phyloP scores from a whole-genome alignment of 2,888 invertebrate species.

The Nysson spinosus region DNA sequence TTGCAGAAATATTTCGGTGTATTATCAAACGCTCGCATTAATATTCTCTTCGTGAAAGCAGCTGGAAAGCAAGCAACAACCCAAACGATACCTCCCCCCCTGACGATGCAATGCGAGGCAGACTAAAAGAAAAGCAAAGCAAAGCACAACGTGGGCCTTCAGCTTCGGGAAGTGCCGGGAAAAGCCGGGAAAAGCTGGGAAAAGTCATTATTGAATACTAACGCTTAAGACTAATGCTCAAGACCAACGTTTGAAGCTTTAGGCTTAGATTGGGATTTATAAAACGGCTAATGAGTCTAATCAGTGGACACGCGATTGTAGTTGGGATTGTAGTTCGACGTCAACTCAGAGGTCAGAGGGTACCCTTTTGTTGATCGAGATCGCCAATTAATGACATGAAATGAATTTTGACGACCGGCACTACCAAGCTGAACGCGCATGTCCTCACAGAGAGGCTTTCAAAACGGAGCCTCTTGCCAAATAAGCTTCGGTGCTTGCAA shows the following conservation, averaged over 20 bases:
- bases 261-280: no score
- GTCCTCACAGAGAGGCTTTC: constrained; percentile 78
- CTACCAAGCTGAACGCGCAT: constrained; percentile 73
- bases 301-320: no score
- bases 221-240: no score
- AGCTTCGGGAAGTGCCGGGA: constrained; percentile 64
- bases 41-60: not conserved
- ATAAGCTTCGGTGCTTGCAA: constrained; percentile 71
- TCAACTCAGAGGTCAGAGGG: constrained; percentile 25
- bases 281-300: not conserved
- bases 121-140: constrained; percentile 56
- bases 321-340: no score
- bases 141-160: constrained; percentile 76
- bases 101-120: constrained; percentile 59
- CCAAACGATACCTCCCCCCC: constrained; percentile 68
- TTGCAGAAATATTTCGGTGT: no score
- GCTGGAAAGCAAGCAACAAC: constrained; percentile 26
- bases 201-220: no score
- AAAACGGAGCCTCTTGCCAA: constrained; percentile 75
- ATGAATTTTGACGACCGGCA: constrained; percentile 28
- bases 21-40: no score
- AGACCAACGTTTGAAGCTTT: no score
- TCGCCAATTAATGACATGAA: constrained; percentile 10
- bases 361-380: not conserved
- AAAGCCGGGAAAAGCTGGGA: no score